phyloP scores from a whole-genome alignment of 2,113 vertebrate species.

The Aythya baeri region DNA sequence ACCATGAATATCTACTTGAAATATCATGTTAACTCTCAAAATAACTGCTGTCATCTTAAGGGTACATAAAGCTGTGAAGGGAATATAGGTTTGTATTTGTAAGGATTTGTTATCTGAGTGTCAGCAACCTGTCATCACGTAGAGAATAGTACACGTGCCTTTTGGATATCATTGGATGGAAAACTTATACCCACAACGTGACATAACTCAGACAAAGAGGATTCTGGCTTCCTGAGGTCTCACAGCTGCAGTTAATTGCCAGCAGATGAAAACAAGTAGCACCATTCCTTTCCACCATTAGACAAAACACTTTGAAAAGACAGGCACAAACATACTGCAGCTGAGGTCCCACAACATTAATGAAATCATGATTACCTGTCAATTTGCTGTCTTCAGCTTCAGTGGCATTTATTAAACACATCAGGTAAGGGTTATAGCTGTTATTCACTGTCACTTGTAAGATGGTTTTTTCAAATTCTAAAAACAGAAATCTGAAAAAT shows the following conservation, averaged over 20 bases:
- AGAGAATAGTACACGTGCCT: neutral
- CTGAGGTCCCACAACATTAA: neutral
- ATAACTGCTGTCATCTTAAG: neutral
- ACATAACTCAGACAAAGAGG: neutral
- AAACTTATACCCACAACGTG: neutral
- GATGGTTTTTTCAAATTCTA: slow-evolving; percentile 76
- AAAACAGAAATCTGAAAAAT: slow-evolving; percentile 76
- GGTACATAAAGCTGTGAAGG: neutral
- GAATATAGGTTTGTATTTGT: neutral
- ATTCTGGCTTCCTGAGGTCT: neutral
- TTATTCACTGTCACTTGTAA: slow-evolving; percentile 64
- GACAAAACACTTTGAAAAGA: neutral
- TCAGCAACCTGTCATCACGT: neutral
- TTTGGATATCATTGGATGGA: neutral
- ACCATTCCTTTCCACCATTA: neutral
- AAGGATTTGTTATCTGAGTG: slow-evolving; percentile 11
- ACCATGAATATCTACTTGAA: neutral
- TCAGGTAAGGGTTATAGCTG: slow-evolving; percentile 73
- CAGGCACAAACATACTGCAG: neutral
- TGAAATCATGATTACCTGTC: slow-evolving; percentile 71
- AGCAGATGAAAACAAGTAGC: neutral
- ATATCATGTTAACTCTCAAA: slow-evolving; percentile 3
- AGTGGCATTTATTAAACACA: slow-evolving; percentile 74
- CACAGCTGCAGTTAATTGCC: slow-evolving; percentile 9
- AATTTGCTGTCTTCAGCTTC: slow-evolving; percentile 50